Percentiles rank a stretch among this genome's conserved stretches.
Conservation (phyloP, 2,888 invertebrate genomes). For the Brachypterus glaber region DNA sequence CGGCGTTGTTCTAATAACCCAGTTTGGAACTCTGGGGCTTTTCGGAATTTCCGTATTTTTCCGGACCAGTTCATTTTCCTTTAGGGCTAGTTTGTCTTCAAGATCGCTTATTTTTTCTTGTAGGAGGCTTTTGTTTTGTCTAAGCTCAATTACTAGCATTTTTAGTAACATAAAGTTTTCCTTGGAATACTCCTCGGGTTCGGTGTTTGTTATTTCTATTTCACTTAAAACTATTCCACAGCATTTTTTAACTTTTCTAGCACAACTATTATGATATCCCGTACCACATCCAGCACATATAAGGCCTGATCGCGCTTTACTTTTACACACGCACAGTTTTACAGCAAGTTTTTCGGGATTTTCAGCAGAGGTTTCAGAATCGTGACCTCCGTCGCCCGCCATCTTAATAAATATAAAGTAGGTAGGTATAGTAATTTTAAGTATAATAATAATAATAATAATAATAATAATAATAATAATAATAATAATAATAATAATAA, state of each 20-base stretch:
- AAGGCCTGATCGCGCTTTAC: background rate
- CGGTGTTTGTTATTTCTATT: background rate
- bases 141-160: background rate
- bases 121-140: background rate
- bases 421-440: too few species aligned
- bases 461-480: too few species aligned
- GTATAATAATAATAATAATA: too few species aligned
- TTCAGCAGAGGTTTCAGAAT: too few species aligned
- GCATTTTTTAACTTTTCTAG: background rate
- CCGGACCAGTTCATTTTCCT: too few species aligned
- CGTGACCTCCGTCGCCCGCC: too few species aligned
- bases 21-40: too few species aligned
- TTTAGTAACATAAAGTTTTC: background rate
- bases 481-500: too few species aligned
- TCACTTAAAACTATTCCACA: background rate
- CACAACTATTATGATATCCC: background rate
- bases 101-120: background rate
- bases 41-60: too few species aligned
- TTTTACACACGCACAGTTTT: background rate
- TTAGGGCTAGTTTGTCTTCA: background rate
- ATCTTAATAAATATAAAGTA: too few species aligned
- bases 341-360: background rate
- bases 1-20: too few species aligned
- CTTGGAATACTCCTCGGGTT: background rate
- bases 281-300: background rate